A percentile compares a stretch with the other conserved stretches of the same genome.
These are phyloP conservation scores for Oreochromis mossambicus DNA, from an alignment of 2,797 vertebrate genomes.

Conservation along the genomic window DNA sequence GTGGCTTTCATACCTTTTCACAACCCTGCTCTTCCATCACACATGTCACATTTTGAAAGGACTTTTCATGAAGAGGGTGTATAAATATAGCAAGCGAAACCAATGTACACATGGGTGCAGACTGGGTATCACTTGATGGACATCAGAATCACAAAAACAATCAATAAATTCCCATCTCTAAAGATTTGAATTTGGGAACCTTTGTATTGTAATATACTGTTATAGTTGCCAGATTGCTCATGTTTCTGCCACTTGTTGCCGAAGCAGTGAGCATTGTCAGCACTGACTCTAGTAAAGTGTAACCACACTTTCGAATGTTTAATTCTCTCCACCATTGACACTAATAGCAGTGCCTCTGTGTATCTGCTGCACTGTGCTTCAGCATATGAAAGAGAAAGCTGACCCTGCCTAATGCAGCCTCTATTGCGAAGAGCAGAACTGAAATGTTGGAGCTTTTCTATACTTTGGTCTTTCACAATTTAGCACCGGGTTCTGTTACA, in stretches of 20 bases:
- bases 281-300: background rate
- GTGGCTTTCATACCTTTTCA: background rate
- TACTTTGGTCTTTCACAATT: background rate
- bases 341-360: background rate
- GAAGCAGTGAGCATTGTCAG: background rate
- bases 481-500: background rate
- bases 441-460: background rate
- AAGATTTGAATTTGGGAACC: background rate
- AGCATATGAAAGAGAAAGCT: background rate
- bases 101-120: background rate
- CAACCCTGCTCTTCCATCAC: background rate
- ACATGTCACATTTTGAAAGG: background rate
- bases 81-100: background rate
- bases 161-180: background rate
- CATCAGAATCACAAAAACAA: background rate
- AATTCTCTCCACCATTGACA: background rate
- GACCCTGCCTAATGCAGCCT: background rate
- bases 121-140: background rate
- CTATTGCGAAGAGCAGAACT: background rate
- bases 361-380: background rate
- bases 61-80: background rate
- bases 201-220: background rate
- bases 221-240: background rate
- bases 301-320: background rate
- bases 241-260: background rate